Conservation (phyloP, 2,113 vertebrate species). For the Glaucidium brasilianum region DNA sequence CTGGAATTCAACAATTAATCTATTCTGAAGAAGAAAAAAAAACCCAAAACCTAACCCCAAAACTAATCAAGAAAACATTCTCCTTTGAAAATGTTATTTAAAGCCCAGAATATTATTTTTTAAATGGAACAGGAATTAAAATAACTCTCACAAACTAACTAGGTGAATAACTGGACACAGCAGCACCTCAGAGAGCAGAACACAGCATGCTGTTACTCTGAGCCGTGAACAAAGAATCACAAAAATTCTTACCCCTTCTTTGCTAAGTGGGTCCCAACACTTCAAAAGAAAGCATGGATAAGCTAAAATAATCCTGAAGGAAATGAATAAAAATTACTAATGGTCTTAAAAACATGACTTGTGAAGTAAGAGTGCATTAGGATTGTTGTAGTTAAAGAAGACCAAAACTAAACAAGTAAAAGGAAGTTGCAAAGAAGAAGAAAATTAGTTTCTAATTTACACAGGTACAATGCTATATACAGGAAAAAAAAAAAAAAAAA, state of each 20-base stretch:
- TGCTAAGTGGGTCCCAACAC: neutral
- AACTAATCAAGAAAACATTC: neutral
- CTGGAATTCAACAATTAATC: neutral
- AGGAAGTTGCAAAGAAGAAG: neutral
- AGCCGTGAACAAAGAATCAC: neutral
- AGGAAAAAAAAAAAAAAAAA: no score
- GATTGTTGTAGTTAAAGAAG: neutral
- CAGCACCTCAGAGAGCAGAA: neutral
- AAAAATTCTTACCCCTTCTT: neutral
- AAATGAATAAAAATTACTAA: neutral
- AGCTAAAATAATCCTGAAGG: neutral
- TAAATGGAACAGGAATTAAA: neutral
- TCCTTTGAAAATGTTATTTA: neutral
- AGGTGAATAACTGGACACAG: neutral
- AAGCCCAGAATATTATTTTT: neutral
- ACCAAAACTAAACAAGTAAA: neutral
- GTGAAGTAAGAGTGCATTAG: neutral
- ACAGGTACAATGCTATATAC: neutral
- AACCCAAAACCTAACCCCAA: neutral
- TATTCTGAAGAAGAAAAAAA: neutral
- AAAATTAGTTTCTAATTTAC: neutral
- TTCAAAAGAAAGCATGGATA: neutral
- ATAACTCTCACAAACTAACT: neutral
- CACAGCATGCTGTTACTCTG: neutral
- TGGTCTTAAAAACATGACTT: neutral